Evolutionary conservation across 2,113 vertebrate genomes (phyloP), one percentile per base, ranked within the genome.

Genomic region (Canis aureus): DNA sequence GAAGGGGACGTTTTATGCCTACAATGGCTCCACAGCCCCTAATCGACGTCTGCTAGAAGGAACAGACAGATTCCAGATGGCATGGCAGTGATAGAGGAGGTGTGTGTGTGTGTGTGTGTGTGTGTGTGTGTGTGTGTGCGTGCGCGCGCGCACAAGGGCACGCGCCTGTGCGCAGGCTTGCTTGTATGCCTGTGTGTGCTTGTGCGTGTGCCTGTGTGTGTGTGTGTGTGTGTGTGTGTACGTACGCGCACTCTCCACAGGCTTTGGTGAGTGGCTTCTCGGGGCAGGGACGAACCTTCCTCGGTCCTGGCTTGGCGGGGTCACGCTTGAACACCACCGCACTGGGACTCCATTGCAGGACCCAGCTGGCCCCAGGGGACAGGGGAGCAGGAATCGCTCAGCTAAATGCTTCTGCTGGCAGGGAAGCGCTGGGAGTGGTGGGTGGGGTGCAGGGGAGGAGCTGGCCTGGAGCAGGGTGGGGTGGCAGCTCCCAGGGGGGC

Each of bases 1-100:
- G 92, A 87, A 60, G 43, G 93, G 98, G 93, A 64, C 55, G 3
- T 95, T 97, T 98, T 96, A 91, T 96, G 96, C 96, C 1, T 57
- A 1, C 1, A 20, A 89, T 95, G 98, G 78, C 3, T 60, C 78
- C 4, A 94, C 19, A 9, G 95, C 92, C 15, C 96, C 98, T 97
- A 91, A 97, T 97, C 49, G 71, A 97, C 0, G 29, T 94, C 98
- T 94, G 98, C 97, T 98, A 89, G 97, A n/a, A 11, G 96, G 97
- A 98, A 90, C 98, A 98, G 98, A 98, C 98, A 98, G 98, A 96
- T 97, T 98, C 98, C 98, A 98, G 98, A 98, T 98, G 98, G 98
- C 85, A 35, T 51, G 89, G 16, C 90, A 62, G 95, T 20, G 59
- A 73, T 53, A 60, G 89, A 80, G 95, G 92, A 96, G 78, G 81